A percentile compares a stretch with the other conserved stretches of the same genome.
Conservation (phyloP, 2,888 invertebrate species). For the Thereva nobilitata region DNA sequence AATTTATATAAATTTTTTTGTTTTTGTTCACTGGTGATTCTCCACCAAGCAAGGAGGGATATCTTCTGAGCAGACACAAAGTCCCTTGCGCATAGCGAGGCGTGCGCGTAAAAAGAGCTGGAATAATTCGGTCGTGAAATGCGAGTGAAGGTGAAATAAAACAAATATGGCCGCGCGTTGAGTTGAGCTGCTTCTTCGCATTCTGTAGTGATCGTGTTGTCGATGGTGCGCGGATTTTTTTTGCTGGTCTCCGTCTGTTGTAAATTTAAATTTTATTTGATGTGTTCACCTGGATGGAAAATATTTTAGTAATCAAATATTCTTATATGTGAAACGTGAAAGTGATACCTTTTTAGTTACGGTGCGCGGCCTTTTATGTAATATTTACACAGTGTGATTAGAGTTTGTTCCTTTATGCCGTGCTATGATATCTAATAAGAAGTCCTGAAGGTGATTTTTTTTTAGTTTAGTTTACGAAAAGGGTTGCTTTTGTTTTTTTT, state of each 20-base stretch:
- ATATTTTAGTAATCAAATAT: constrained; percentile 9
- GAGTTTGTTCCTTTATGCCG: too few relatives aligned
- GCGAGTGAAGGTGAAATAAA: constrained; percentile 31
- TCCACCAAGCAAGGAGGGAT: too few relatives aligned
- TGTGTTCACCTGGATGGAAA: constrained; percentile 31
- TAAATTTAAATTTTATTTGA: constrained; percentile 26
- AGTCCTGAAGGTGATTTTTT: too few relatives aligned
- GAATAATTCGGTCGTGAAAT: constrained; percentile 20
- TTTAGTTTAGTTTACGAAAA: too few relatives aligned
- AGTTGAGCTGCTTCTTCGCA: constrained; percentile 21
- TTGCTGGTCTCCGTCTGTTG: neutral
- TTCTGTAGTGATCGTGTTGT: constrained; percentile 9
- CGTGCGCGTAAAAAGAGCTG: constrained; percentile 23
- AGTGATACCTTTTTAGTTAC: constrained; percentile 14
- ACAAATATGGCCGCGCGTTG: constrained; percentile 25
- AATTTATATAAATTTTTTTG: too few relatives aligned
- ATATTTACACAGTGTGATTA: too few relatives aligned
- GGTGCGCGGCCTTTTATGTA: neutral
- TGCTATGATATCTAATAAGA: too few relatives aligned
- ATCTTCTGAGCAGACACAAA: constrained; percentile 7
- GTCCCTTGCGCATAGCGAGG: constrained; percentile 2
- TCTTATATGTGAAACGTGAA: constrained; percentile 10
- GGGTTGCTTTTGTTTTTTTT: too few relatives aligned
- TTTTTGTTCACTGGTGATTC: too few relatives aligned
- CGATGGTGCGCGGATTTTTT: constrained; percentile 5